phyloP scores from a whole-genome alignment of 1,140 invertebrate species.

The Caenorhabditis brenneri region DNA sequence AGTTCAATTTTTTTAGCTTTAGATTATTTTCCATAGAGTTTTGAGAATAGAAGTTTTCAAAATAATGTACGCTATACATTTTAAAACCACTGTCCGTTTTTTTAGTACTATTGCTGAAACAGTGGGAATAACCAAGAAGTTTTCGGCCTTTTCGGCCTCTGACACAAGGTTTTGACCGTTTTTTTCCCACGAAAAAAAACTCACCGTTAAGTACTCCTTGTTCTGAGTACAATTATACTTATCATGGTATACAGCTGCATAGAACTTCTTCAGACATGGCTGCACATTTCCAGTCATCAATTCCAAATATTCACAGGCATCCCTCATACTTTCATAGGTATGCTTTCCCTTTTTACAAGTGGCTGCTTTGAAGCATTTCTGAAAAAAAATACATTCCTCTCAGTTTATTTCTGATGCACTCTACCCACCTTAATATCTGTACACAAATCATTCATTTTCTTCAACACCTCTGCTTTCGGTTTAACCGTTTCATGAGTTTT shows the following conservation, averaged over 20 bases:
- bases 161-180: too few relatives aligned
- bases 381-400: neutral
- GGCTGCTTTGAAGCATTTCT: conserved; percentile 15
- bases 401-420: neutral
- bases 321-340: conserved; percentile 33
- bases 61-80: too few relatives aligned
- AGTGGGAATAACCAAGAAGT: too few relatives aligned
- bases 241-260: neutral
- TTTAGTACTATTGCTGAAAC: too few relatives aligned
- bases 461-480: neutral
- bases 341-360: neutral
- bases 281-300: conserved; percentile 43
- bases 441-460: conserved; percentile 15
- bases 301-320: conserved; percentile 39
- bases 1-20: too few relatives aligned
- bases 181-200: neutral
- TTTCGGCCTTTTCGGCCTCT: too few relatives aligned
- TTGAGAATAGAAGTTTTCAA: too few relatives aligned
- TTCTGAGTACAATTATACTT: neutral
- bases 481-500: neutral
- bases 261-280: neutral
- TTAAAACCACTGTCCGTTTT: too few relatives aligned
- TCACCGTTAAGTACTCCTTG: neutral
- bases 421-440: neutral
- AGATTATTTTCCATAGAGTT: too few relatives aligned